phyloP scores from a whole-genome alignment of 2,113 vertebrate species.

The Apteryx mantelli region DNA sequence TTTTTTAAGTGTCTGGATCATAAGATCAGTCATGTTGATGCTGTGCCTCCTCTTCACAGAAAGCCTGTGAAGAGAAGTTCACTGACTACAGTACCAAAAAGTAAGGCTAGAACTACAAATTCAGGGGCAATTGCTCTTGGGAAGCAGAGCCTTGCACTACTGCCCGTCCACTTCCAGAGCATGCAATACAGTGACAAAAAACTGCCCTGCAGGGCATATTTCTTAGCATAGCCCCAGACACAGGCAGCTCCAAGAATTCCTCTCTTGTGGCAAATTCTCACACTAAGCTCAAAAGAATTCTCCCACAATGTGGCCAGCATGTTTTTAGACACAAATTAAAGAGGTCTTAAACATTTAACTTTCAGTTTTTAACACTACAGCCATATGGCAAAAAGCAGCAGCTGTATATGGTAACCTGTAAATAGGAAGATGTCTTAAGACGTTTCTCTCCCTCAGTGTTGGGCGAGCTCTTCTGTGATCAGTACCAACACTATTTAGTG shows the following conservation, averaged over 20 bases:
- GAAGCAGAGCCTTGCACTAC: not conserved
- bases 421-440: not conserved
- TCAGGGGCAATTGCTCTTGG: not conserved
- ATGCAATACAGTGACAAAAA: rapidly evolving
- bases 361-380: not conserved
- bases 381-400: not conserved
- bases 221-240: not conserved
- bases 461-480: not conserved
- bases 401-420: not conserved
- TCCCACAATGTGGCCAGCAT: not conserved
- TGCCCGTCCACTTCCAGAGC: not conserved
- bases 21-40: not conserved
- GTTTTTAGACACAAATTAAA: not conserved
- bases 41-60: not conserved
- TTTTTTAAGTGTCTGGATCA: not conserved
- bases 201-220: not conserved
- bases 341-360: not conserved
- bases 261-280: not conserved
- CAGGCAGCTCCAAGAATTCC: not conserved
- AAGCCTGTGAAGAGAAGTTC: not conserved
- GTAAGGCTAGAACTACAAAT: not conserved
- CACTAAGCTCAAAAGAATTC: not conserved
- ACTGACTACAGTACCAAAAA: not conserved
- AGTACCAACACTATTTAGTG: not conserved
- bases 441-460: not conserved